phyloP scores from a whole-genome alignment of 2,888 invertebrate species.

The Proisotoma minuta region DNA sequence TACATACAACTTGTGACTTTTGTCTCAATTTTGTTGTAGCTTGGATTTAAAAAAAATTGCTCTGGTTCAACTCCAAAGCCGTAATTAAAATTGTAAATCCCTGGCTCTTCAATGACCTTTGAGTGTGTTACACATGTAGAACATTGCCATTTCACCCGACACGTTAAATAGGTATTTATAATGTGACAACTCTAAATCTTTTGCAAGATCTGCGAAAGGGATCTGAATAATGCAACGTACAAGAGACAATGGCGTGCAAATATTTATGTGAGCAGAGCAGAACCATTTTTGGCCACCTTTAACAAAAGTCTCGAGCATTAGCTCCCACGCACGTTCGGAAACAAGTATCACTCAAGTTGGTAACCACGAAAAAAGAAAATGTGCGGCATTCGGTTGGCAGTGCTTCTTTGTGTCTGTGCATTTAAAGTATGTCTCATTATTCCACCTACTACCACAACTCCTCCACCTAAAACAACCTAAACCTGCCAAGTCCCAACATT shows the following conservation, averaged over 20 bases:
- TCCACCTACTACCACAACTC: conserved; percentile 47
- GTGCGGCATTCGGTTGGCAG: conserved; percentile 34
- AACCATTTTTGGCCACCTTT: conserved; percentile 39
- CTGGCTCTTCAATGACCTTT: too few relatives aligned
- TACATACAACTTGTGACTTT: too few relatives aligned
- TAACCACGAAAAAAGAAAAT: conserved; percentile 19
- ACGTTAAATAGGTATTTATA: not conserved
- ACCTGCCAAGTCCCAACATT: conserved; percentile 33
- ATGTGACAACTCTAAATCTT: too few relatives aligned
- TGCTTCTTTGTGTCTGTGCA: conserved; percentile 3
- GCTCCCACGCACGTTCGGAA: conserved; percentile 38
- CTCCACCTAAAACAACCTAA: conserved; percentile 47
- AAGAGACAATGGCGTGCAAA: conserved; percentile 26
- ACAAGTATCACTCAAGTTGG: not conserved
- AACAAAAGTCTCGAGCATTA: not conserved
- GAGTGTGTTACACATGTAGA: too few relatives aligned
- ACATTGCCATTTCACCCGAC: not conserved
- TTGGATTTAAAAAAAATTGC: too few relatives aligned
- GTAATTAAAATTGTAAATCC: too few relatives aligned
- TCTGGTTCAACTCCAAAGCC: too few relatives aligned
- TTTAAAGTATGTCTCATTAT: conserved; percentile 37
- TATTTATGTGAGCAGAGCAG: conserved; percentile 38
- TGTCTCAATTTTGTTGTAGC: too few relatives aligned
- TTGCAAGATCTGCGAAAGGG: not conserved
- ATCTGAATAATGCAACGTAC: not conserved